Conservation (phyloP, 2,113 vertebrate species). For the Heterotilapia buettikoferi region DNA sequence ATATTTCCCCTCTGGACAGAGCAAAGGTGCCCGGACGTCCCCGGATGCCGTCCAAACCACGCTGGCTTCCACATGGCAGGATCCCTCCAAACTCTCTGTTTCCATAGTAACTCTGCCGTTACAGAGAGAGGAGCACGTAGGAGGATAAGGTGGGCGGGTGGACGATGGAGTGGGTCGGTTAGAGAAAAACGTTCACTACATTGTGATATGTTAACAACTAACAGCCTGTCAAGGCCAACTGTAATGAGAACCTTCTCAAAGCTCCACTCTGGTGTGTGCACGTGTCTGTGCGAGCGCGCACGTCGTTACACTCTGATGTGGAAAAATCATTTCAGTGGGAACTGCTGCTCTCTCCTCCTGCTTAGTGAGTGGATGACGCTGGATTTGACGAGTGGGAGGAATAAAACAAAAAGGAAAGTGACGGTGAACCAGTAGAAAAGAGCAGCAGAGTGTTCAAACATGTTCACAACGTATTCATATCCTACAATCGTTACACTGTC, state of each 20-base stretch:
- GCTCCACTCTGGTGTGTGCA: not conserved
- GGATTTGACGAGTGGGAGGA: not conserved
- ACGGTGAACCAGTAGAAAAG: not conserved
- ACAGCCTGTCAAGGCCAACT: not conserved
- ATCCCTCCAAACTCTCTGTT: conserved; percentile 61
- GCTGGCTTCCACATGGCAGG: conserved; percentile 39
- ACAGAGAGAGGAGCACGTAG: conserved; percentile 33
- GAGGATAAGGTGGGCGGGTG: conserved; percentile 27
- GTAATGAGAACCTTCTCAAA: not conserved
- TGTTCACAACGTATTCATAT: not conserved
- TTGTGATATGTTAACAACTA: conserved; percentile 23
- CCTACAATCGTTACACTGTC: not conserved
- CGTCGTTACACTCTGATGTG: not conserved
- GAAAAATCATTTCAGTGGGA: not conserved
- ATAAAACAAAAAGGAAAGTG: not conserved
- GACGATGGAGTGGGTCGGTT: conserved; percentile 2
- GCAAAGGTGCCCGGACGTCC: conserved; percentile 4
- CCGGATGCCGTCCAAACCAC: conserved; percentile 10
- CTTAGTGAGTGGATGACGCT: not conserved
- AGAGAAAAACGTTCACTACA: conserved; percentile 20
- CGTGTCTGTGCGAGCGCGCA: not conserved
- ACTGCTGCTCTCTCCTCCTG: not conserved
- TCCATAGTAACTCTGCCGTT: conserved; percentile 64
- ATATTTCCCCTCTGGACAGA: conserved; percentile 43
- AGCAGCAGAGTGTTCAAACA: not conserved